These are phyloP conservation scores for Eulemur rufifrons DNA, from an alignment of 2,113 vertebrate genomes.

Conservation along the genomic window DNA sequence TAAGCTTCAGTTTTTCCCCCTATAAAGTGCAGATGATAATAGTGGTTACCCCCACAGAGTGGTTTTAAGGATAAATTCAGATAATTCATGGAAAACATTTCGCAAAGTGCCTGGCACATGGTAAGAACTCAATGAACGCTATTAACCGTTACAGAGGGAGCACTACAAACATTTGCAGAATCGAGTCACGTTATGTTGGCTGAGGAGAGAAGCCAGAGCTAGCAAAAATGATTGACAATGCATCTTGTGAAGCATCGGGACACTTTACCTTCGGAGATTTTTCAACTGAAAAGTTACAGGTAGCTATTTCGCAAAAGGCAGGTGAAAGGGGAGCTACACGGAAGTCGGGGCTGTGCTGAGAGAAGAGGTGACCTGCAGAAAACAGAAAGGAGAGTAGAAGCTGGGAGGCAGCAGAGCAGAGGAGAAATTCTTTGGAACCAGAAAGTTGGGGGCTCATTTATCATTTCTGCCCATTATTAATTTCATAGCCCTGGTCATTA, in stretches of 20 bases:
- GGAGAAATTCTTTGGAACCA: background rate
- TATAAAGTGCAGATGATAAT: background rate
- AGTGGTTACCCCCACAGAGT: background rate
- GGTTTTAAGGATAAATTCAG: background rate
- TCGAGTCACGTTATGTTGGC: rapidly evolving
- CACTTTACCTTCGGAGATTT: background rate
- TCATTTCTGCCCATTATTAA: background rate
- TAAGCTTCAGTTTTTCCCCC: background rate
- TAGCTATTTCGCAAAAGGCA: background rate
- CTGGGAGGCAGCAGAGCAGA: background rate
- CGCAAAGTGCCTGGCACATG: background rate
- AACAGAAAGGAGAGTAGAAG: background rate
- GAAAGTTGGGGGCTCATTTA: background rate
- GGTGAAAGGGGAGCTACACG: background rate
- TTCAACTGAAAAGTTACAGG: background rate
- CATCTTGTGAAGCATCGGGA: background rate
- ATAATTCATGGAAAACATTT: background rate
- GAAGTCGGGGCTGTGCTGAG: background rate
- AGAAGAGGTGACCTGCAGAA: background rate
- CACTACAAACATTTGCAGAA: rapidly evolving
- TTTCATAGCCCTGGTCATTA: too few species aligned
- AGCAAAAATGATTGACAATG: rapidly evolving
- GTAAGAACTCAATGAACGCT: background rate
- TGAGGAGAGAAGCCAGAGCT: background rate
- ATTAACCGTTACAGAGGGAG: background rate